phyloP scores from a whole-genome alignment of 2,113 vertebrate species.

The Melospiza georgiana region DNA sequence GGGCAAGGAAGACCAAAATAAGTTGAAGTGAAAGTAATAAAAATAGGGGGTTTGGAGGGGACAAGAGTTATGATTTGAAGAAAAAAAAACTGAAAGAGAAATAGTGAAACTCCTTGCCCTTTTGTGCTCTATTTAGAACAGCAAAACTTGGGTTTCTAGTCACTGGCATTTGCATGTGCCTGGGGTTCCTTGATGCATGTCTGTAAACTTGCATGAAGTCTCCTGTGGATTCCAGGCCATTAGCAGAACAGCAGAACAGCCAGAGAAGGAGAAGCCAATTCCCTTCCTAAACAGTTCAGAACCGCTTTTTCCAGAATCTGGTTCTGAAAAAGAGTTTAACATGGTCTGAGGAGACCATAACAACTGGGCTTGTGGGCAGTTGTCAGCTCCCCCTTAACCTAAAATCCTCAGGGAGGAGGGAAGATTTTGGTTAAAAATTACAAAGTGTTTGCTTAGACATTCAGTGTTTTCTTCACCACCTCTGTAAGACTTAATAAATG shows the following conservation, averaged over 20 bases:
- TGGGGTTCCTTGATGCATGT: not conserved
- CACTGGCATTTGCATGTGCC: not conserved
- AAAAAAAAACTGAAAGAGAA: not conserved
- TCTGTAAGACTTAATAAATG: not conserved
- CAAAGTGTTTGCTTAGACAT: not conserved
- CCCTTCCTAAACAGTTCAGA: not conserved
- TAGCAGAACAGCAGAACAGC: not conserved
- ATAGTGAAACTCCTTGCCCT: not conserved
- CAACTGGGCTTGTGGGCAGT: not conserved
- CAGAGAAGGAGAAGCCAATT: not conserved
- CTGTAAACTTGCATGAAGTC: not conserved
- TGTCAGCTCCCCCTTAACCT: not conserved
- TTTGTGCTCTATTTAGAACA: not conserved
- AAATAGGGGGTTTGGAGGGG: not conserved
- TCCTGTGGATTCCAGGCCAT: accelerated
- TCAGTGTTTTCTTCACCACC: not conserved
- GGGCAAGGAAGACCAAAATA: not conserved
- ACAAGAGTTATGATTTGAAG: not conserved
- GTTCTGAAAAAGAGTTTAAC: not conserved
- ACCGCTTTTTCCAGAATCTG: not conserved
- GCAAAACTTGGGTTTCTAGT: not conserved
- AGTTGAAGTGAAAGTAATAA: not conserved
- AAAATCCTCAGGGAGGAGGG: not conserved
- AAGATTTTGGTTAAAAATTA: not conserved
- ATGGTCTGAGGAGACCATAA: accelerated